Conservation (phyloP, 2,113 vertebrate species). For the Aegypius monachus region DNA sequence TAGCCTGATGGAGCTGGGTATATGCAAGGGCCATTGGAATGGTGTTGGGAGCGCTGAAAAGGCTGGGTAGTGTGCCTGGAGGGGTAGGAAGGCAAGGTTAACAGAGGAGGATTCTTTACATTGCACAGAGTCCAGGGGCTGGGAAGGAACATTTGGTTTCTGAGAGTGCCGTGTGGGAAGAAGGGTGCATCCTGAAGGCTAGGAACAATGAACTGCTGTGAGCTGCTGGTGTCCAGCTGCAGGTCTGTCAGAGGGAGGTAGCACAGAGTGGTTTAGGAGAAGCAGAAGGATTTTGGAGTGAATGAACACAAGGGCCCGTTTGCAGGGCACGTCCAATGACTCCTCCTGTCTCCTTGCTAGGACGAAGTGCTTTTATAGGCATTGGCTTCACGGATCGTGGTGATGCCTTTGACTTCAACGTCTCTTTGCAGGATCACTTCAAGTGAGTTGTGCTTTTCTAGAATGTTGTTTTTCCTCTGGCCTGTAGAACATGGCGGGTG, state of each 20-base stretch:
- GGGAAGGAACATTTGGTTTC: not conserved
- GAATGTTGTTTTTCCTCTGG: not conserved
- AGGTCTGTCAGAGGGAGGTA: not conserved
- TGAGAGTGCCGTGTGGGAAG: fast-evolving
- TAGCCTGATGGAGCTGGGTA: not conserved
- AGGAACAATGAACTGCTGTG: not conserved
- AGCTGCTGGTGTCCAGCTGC: not conserved
- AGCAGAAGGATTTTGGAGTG: not conserved
- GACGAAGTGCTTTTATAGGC: constrained; percentile 95
- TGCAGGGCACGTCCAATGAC: not conserved
- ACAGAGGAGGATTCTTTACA: not conserved
- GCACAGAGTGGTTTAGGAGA: not conserved
- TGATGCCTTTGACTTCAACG: constrained; percentile 98
- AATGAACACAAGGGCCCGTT: not conserved
- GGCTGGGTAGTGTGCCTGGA: not conserved
- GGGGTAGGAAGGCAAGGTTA: not conserved
- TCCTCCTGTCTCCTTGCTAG: constrained; percentile 61
- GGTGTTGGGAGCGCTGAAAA: not conserved
- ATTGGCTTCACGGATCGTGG: constrained; percentile 93
- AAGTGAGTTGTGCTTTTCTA: constrained; percentile 78
- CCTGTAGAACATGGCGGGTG: not conserved
- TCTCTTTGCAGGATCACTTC: constrained; percentile 96
- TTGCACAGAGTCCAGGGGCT: not conserved
- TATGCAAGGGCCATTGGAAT: not conserved
- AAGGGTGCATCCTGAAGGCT: not conserved